Evolutionary conservation across 2,797 vertebrate genomes (phyloP).

Genomic region (Trachurus trachurus): DNA sequence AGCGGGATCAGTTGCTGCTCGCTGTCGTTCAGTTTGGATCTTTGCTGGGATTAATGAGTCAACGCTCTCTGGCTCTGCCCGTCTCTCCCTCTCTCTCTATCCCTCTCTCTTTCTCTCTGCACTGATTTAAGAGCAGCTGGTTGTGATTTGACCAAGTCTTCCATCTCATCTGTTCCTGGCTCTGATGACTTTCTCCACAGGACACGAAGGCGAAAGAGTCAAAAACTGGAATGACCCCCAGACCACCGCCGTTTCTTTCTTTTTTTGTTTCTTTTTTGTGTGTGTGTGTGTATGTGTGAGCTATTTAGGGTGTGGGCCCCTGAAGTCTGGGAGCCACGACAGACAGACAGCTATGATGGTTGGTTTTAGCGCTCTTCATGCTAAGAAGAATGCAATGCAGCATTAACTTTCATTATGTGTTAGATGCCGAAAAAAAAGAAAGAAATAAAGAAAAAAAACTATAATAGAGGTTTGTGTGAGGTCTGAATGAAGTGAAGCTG

Average conservation of each 20-base stretch:
- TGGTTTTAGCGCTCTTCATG: too few relatives aligned
- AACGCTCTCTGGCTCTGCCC: conserved; percentile 33
- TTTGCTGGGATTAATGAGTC: conserved; percentile 31
- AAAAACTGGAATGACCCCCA: conserved; percentile 5
- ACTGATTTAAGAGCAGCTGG: conserved; percentile 74
- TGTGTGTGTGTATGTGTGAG: background rate
- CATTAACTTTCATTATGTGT: background rate
- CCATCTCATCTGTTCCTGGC: conserved; percentile 51
- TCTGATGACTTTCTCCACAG: conserved; percentile 16
- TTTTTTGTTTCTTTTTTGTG: background rate
- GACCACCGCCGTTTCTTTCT: background rate
- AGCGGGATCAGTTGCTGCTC: conserved; percentile 1
- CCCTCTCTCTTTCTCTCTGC: too few relatives aligned
- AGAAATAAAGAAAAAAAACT: too few relatives aligned
- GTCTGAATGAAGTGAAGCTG: too few relatives aligned
- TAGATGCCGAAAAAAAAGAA: too few relatives aligned
- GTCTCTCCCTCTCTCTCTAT: conserved; percentile 1
- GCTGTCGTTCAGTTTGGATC: conserved; percentile 16
- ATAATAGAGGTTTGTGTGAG: too few relatives aligned
- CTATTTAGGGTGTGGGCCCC: background rate
- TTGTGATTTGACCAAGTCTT: conserved; percentile 60
- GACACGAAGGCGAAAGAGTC: conserved; percentile 11
- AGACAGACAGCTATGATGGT: background rate
- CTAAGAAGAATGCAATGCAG: background rate
- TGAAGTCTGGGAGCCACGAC: background rate